A percentile compares a stretch with the other conserved stretches of the same genome.
These are phyloP conservation scores for Tragelaphus buxtoni DNA, from an alignment of 2,113 vertebrate species.

Conservation along the genomic window DNA sequence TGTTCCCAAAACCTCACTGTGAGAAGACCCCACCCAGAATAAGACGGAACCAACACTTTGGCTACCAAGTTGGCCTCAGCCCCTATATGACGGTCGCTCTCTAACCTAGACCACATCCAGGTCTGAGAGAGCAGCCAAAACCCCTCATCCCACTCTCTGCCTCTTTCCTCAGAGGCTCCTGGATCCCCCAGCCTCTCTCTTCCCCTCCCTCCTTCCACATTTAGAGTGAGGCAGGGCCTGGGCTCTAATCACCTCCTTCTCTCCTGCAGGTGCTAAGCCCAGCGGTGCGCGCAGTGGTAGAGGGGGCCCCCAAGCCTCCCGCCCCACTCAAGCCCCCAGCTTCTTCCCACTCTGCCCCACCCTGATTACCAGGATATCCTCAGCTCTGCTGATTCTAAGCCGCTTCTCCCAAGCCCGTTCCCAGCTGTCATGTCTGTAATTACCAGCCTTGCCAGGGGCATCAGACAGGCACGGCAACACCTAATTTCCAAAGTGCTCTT, in stretches of 20 bases:
- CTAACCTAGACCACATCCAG: neutral
- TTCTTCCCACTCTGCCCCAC: conserved; percentile 30
- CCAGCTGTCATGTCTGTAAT: conserved; percentile 65
- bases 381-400: neutral
- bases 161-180: neutral
- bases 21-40: neutral
- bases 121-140: neutral
- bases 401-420: conserved; percentile 25
- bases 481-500: conserved; percentile 48
- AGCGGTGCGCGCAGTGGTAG: neutral
- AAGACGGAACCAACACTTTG: neutral
- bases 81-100: neutral
- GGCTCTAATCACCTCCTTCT: neutral
- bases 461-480: neutral
- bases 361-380: conserved; percentile 53
- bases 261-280: neutral
- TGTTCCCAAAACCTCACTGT: neutral
- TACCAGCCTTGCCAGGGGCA: conserved; percentile 56
- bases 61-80: neutral
- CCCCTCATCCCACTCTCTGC: neutral
- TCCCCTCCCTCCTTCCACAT: neutral
- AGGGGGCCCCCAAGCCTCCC: neutral
- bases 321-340: neutral
- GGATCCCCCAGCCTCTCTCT: neutral
- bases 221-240: neutral